Conservation (phyloP, 37 sponge, comb jelly and placozoan genomes). For the Agelas oroides region DNA sequence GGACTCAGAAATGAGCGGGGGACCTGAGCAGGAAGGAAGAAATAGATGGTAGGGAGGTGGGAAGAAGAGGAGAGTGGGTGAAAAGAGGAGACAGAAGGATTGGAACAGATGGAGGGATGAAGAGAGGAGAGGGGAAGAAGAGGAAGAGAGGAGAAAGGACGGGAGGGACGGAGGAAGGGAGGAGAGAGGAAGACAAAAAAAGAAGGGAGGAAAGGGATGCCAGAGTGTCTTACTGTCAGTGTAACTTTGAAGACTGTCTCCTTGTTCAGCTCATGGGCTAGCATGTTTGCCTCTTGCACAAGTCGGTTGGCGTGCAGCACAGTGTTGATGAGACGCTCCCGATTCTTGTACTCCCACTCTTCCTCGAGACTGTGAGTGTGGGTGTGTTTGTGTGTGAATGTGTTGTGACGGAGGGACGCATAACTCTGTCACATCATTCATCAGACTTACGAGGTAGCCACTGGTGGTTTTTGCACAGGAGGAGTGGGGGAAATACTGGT, state of each 20-base stretch:
- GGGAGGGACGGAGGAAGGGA: neutral
- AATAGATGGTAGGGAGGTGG: no score
- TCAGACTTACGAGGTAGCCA: no score
- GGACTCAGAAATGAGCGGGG: constrained; percentile 62
- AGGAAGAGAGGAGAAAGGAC: neutral
- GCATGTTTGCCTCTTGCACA: constrained; percentile 94
- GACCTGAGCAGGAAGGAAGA: neutral
- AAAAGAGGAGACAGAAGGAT: no score
- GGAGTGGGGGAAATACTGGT: constrained; percentile 27
- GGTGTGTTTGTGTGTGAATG: no score
- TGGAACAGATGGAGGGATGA: no score
- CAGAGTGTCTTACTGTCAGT: constrained; percentile 53
- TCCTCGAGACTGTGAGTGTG: constrained; percentile 58
- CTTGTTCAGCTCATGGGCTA: constrained; percentile 87
- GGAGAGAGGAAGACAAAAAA: neutral
- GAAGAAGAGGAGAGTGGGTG: no score
- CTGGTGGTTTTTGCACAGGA: neutral
- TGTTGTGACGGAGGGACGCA: no score
- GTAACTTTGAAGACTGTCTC: constrained; percentile 93
- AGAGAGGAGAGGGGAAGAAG: neutral
- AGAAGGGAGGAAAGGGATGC: neutral
- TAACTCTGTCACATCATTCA: no score
- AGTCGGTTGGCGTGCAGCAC: constrained; percentile 84
- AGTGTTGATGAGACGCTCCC: constrained; percentile 74
- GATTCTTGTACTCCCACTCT: constrained; percentile 80